Conservation (phyloP, 1,140 invertebrate species). For the Medauroidea extradentata region DNA sequence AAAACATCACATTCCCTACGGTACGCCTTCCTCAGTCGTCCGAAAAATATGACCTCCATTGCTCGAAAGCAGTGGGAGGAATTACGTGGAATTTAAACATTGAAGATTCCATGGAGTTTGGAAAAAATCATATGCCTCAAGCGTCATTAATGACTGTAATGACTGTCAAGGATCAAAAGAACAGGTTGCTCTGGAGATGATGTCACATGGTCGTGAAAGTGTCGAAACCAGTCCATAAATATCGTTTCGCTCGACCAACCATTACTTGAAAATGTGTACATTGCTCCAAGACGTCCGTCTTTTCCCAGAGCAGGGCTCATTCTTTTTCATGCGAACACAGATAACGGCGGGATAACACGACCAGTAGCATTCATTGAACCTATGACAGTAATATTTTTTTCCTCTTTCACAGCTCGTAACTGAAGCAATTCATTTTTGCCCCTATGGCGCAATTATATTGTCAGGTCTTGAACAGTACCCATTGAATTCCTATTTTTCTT, state of each 20-base stretch:
- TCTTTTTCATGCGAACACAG: background rate
- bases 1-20: too few species aligned
- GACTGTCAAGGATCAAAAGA: constrained; percentile 1
- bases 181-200: background rate
- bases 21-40: too few species aligned
- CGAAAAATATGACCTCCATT: too few species aligned
- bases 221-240: constrained; percentile 2
- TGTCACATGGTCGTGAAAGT: background rate
- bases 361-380: background rate
- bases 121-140: too few species aligned
- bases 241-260: background rate
- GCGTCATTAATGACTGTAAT: background rate
- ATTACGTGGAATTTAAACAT: too few species aligned
- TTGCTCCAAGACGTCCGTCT: background rate
- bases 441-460: background rate
- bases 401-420: too few species aligned
- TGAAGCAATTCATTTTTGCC: background rate
- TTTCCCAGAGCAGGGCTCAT: background rate
- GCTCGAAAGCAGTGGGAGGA: too few species aligned
- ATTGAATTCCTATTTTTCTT: too few species aligned
- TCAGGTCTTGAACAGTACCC: background rate
- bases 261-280: too few species aligned
- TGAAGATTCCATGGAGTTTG: too few species aligned
- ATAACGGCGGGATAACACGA: background rate
- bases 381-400: background rate